Percentiles rank a stretch among this genome's conserved stretches.
Conservation (phyloP, 2,888 invertebrate genomes). For the Euzophera pinguis region DNA sequence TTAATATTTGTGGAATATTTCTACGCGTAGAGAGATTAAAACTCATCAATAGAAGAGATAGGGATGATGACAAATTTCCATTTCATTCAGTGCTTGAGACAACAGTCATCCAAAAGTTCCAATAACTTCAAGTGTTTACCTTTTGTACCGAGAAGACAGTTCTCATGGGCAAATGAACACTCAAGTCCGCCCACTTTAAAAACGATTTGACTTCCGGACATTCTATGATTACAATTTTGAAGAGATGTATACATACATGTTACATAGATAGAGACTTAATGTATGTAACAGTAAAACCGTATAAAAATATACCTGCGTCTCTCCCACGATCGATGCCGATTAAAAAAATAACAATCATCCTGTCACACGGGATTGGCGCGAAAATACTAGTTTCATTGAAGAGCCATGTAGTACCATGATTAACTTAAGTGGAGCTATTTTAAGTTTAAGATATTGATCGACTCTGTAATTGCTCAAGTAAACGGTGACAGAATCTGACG, state of each 20-base stretch:
- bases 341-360: slow-evolving; percentile 22
- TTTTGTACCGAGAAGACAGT: neutral
- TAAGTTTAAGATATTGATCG: neutral
- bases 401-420: slow-evolving; percentile 2
- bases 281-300: slow-evolving; percentile 6
- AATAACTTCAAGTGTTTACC: neutral
- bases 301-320: neutral
- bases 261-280: neutral
- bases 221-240: neutral
- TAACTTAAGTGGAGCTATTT: slow-evolving; percentile 2
- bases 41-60: too few relatives aligned
- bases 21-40: too few relatives aligned
- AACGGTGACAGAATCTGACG: neutral
- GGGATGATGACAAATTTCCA: too few relatives aligned
- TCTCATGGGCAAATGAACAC: neutral
- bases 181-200: neutral
- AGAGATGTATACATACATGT: too few relatives aligned
- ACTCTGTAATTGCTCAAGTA: neutral
- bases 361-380: slow-evolving; percentile 19
- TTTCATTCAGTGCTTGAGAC: too few relatives aligned
- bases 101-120: neutral
- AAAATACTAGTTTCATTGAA: slow-evolving; percentile 8
- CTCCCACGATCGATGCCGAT: slow-evolving; percentile 19
- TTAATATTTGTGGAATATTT: too few relatives aligned
- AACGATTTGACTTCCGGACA: neutral